Evolutionary conservation across 2,113 vertebrate species (phyloP), one percentile per base, ranked within the genome.

Genomic region (Percopsis transmontana): DNA sequence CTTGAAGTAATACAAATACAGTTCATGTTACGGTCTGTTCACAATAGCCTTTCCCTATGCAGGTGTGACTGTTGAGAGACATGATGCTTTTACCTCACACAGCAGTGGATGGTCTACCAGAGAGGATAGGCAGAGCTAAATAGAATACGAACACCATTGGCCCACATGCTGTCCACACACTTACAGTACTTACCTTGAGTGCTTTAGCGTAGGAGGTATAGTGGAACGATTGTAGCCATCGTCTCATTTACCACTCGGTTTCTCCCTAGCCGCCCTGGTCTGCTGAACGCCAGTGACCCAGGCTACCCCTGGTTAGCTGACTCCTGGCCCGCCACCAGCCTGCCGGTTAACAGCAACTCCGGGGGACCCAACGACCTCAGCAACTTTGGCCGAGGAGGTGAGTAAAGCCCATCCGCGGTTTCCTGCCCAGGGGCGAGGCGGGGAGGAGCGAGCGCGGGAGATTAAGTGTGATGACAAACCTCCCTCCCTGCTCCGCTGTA

Each of bases 261-360:
- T 74, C 39, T 19, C 11, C 51, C 47, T 79, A 99, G 97, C 80
- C 96, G 97, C 20, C 96, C 97, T 56, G 97, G 97, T 74, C 88
- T 99, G 68, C 86, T 99, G 68, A 98, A 97, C 75, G 90, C 94
- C 55, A 91, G 94, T 70, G 97, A 99, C 79, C 93, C 96, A 16
- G 95, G 86, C 55, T 98, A 99, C 70, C 97, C 97, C 62, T 99
- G 97, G 97, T 94, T 99, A 81, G 96, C 97, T 2, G 97, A 99
- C 85, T 99, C 97, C 16, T 99, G 97, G 97, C 97, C 97, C 44
- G 93, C 96, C 53, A 95, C 96, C 51, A 97, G 96, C 89, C 92
- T 99, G 78, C 96, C 97, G 0, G 96, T 97, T 67, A 99, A 97
- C 89, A 96, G 95, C 76, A 93, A 92, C 81, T 96, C 91, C 13